Evolutionary conservation across 2,888 invertebrate genomes (phyloP).

Genomic region (Torymus auratus): DNA sequence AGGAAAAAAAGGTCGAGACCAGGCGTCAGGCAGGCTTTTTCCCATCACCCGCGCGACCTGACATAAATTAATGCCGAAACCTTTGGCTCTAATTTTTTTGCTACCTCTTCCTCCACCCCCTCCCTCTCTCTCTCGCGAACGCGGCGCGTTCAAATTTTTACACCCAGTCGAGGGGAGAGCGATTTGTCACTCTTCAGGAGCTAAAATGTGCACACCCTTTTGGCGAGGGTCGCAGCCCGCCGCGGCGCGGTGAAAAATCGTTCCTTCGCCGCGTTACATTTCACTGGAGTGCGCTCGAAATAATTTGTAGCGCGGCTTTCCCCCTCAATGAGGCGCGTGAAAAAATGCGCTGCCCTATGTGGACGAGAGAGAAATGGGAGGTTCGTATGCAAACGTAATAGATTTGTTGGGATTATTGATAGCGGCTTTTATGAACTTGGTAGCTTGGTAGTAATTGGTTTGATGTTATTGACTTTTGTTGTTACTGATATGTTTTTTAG

Average conservation of each 20-base stretch:
- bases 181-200: slow-evolving; percentile 56
- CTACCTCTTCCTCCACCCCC: too few species aligned
- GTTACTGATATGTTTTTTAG: too few species aligned
- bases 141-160: slow-evolving; percentile 26
- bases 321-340: slow-evolving; percentile 5
- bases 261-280: slow-evolving; percentile 46
- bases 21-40: too few species aligned
- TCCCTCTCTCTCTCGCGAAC: too few species aligned
- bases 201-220: slow-evolving; percentile 52
- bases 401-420: too few species aligned
- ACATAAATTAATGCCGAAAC: slow-evolving; percentile 40
- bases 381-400: not conserved
- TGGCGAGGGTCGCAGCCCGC: slow-evolving; percentile 12
- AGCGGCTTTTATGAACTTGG: too few species aligned
- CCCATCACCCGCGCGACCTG: not conserved
- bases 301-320: slow-evolving; percentile 42
- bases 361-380: not conserved
- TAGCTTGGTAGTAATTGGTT: too few species aligned
- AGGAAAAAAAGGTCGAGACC: too few species aligned
- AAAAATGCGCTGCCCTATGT: not conserved
- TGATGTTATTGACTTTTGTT: too few species aligned
- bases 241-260: slow-evolving; percentile 43
- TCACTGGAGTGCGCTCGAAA: slow-evolving; percentile 37
- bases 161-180: slow-evolving; percentile 34
- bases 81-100: slow-evolving; percentile 24